Percentiles rank a stretch among this genome's conserved stretches.
Conservation (phyloP, 2,797 vertebrate genomes). For the Acanthurus lineatus region DNA sequence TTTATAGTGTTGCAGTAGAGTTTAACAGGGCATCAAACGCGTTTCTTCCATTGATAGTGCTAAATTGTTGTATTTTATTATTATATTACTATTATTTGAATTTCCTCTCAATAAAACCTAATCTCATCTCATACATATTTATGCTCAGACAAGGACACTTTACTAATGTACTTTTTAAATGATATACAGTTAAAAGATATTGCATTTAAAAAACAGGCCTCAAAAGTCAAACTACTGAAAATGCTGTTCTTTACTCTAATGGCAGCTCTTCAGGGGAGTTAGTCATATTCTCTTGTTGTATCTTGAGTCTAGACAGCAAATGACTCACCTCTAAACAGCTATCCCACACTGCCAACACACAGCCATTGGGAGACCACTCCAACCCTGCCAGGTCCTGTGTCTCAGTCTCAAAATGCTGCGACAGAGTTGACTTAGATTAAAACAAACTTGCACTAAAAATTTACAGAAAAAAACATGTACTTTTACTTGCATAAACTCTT, state of each 20-base stretch:
- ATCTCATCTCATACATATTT: background rate
- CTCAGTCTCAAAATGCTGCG: constrained; percentile 96
- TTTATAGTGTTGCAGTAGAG: background rate
- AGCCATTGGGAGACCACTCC: constrained; percentile 97
- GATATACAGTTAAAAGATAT: background rate
- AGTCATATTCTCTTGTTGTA: background rate
- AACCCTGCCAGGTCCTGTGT: constrained; percentile 95
- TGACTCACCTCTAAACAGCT: constrained; percentile 91
- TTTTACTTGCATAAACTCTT: background rate
- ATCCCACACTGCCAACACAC: constrained; percentile 95
- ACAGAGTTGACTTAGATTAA: constrained; percentile 13
- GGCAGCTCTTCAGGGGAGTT: background rate
- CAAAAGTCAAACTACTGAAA: background rate
- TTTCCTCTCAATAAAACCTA: background rate
- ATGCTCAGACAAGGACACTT: background rate
- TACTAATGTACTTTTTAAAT: background rate
- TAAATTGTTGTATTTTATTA: background rate
- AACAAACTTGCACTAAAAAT: background rate
- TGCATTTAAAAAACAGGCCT: background rate
- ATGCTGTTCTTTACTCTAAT: background rate
- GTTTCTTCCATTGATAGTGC: background rate
- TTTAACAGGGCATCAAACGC: background rate
- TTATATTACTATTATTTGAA: background rate
- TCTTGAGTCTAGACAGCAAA: background rate
- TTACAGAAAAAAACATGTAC: background rate